These are phyloP conservation scores for Rhabdomys pumilio DNA, from an alignment of 2,797 vertebrate genomes.

Conservation along the genomic window DNA sequence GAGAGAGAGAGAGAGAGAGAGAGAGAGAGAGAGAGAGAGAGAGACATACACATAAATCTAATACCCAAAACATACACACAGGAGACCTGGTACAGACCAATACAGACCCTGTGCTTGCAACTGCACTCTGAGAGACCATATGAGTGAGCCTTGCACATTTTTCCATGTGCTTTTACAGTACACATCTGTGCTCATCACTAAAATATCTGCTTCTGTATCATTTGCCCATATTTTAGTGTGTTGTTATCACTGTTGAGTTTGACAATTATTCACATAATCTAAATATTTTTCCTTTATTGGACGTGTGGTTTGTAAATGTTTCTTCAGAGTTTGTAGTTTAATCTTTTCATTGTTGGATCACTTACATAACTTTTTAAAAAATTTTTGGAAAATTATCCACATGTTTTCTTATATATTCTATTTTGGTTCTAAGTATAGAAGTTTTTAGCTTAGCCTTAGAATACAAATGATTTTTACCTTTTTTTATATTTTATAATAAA, in stretches of 20 bases:
- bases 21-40: too few species aligned
- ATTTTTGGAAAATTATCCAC: background rate
- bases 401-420: background rate
- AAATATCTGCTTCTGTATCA: constrained; percentile 20
- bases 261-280: constrained; percentile 10
- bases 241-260: constrained; percentile 3
- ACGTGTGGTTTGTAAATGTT: constrained; percentile 4
- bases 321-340: background rate
- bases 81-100: too few species aligned
- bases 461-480: background rate
- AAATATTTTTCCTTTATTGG: constrained; percentile 33
- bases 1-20: too few species aligned
- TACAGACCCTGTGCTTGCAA: background rate
- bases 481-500: background rate
- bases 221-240: background rate
- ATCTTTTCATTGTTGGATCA: background rate
- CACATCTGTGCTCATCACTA: background rate
- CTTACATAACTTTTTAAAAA: background rate
- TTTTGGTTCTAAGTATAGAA: background rate
- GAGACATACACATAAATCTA: background rate
- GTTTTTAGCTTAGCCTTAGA: background rate
- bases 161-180: background rate
- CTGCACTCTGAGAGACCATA: background rate
- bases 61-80: background rate
- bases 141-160: background rate